phyloP scores from a whole-genome alignment of 2,888 invertebrate genomes.

The Cephus sareptanus region DNA sequence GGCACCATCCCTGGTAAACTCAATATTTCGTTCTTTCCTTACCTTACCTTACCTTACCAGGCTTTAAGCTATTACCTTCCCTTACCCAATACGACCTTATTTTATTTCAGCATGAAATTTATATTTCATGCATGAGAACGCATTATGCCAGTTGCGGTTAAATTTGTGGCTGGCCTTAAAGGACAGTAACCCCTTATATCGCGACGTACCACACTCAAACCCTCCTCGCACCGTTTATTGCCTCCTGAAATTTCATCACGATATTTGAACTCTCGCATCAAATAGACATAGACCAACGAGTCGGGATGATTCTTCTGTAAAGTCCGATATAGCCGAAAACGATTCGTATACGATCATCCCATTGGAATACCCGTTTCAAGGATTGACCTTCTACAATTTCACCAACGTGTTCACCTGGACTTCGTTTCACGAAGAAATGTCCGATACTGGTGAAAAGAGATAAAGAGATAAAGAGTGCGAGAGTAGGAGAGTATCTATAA shows the following conservation, averaged over 20 bases:
- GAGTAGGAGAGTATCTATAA: background rate
- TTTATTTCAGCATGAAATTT: conserved; percentile 6
- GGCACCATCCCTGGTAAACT: conserved; percentile 20
- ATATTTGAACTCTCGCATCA: background rate
- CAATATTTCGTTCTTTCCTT: conserved; percentile 19
- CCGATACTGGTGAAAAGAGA: background rate
- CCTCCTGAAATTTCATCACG: background rate
- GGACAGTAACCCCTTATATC: background rate
- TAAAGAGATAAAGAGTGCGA: background rate
- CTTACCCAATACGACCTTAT: conserved; percentile 9
- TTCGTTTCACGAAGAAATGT: background rate
- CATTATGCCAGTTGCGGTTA: background rate
- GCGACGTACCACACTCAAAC: background rate
- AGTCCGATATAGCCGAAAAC: background rate
- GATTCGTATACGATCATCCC: background rate
- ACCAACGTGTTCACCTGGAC: background rate
- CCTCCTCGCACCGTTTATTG: background rate
- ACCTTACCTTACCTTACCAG: conserved; percentile 10
- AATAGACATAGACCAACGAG: background rate
- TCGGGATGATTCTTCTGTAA: background rate
- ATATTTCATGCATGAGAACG: conserved; percentile 10
- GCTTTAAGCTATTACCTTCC: background rate
- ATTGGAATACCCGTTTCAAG: background rate
- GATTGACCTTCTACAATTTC: background rate
- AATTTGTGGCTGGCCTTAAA: background rate